phyloP scores from a whole-genome alignment of 2,113 vertebrate species.

The Eidolon helvum region DNA sequence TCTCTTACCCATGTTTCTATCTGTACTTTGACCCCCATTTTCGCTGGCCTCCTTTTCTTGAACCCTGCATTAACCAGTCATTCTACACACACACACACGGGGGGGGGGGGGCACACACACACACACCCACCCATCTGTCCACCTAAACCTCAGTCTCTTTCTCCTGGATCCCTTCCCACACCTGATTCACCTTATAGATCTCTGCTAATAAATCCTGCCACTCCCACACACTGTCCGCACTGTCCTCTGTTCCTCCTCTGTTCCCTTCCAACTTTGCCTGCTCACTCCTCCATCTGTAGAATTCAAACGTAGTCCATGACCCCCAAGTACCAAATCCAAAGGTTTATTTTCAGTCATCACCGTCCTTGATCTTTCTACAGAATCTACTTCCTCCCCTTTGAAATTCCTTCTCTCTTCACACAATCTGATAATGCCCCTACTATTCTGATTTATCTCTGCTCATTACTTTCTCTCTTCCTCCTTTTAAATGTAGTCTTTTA shows the following conservation, averaged over 20 bases:
- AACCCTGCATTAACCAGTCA: not conserved
- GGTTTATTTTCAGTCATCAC: slow-evolving; percentile 39
- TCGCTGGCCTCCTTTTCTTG: not conserved
- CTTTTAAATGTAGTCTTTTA: not conserved
- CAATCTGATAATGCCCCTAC: not conserved
- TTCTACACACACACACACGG: not conserved
- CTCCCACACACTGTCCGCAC: rapidly evolving
- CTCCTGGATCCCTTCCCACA: not conserved
- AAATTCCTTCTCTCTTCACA: not conserved
- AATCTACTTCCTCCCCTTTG: slow-evolving; percentile 42
- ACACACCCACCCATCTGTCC: rapidly evolving
- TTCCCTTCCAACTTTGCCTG: not conserved
- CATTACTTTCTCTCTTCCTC: not conserved
- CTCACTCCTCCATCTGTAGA: not conserved
- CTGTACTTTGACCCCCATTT: not conserved
- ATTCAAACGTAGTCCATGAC: slow-evolving; percentile 35
- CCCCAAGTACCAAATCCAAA: not conserved
- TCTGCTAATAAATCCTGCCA: not conserved
- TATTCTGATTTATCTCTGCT: slow-evolving; percentile 6
- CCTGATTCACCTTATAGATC: not conserved
- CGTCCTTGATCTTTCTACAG: slow-evolving; percentile 58
- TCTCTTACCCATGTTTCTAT: not conserved
- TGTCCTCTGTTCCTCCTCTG: not conserved
- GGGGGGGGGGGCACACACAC: rapidly evolving
- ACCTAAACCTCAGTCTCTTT: not conserved